Evolutionary conservation across 1,140 invertebrate species (phyloP).

Genomic region (Drosophila orena): DNA sequence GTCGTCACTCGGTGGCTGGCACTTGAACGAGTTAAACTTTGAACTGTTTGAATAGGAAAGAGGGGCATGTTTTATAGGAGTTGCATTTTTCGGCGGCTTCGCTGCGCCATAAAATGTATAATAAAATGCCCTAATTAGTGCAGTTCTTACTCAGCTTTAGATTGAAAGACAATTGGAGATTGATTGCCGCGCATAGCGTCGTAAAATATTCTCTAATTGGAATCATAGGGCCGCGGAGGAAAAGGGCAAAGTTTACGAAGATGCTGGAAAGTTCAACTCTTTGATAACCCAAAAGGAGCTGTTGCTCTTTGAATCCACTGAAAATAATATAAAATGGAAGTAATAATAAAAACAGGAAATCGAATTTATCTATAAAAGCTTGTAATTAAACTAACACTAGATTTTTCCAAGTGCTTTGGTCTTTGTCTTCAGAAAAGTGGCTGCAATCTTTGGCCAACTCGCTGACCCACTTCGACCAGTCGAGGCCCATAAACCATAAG

Average conservation of each 20-base stretch:
- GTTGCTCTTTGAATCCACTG: neutral
- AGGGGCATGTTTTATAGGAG: constrained; percentile 21
- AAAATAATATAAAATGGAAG: too few relatives aligned
- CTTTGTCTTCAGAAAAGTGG: constrained; percentile 7
- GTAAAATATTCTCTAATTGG: constrained; percentile 47
- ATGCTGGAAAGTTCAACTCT: constrained; percentile 18
- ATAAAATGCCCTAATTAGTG: constrained; percentile 66
- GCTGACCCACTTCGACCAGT: constrained; percentile 67
- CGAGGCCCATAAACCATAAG: constrained; percentile 61
- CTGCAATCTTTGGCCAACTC: constrained; percentile 32
- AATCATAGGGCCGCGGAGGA: constrained; percentile 15
- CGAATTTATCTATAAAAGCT: too few relatives aligned
- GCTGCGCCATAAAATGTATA: constrained; percentile 53
- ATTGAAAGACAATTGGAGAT: constrained; percentile 59
- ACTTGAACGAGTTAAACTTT: constrained; percentile 74
- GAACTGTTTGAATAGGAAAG: constrained; percentile 55
- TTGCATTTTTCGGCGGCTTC: constrained; percentile 38
- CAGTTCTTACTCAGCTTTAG: constrained; percentile 22
- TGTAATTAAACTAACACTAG: neutral
- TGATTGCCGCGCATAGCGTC: constrained; percentile 46
- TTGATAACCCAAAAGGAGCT: constrained; percentile 2
- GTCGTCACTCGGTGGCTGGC: constrained; percentile 64
- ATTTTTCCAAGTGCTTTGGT: constrained; percentile 2
- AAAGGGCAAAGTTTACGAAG: constrained; percentile 23
- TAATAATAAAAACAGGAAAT: too few relatives aligned